phyloP scores from a whole-genome alignment of 1,140 invertebrate species.

The Oryctes rhinoceros region DNA sequence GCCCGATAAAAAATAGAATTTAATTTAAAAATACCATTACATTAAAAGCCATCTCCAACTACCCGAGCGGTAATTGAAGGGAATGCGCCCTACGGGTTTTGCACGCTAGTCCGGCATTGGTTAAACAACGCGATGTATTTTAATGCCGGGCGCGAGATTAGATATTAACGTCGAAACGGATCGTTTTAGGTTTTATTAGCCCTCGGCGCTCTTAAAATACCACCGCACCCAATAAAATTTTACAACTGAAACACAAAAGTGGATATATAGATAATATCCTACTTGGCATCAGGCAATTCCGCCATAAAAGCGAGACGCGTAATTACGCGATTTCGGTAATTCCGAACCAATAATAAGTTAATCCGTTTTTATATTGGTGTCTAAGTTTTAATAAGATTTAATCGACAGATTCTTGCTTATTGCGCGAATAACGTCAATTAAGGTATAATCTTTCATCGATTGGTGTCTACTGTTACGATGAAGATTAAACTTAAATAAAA shows the following conservation, averaged over 20 bases:
- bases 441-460: no score
- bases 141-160: neutral
- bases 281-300: neutral
- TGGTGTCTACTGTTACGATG: no score
- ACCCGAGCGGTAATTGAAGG: no score
- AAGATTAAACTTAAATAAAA: no score
- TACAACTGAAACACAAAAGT: constrained; percentile 12
- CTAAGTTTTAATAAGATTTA: neutral
- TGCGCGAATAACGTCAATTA: no score
- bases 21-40: no score
- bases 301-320: neutral
- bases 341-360: neutral
- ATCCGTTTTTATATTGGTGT: neutral
- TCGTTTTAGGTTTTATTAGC: constrained; percentile 13
- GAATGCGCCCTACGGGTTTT: no score
- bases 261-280: constrained; percentile 6
- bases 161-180: neutral
- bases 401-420: no score
- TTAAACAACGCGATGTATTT: no score
- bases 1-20: no score
- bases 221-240: constrained; percentile 11
- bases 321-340: constrained; percentile 10
- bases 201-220: neutral
- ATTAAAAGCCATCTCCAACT: no score
- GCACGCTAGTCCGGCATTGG: no score